phyloP scores from a whole-genome alignment of 2,797 vertebrate genomes.

The Amniataba percoides region DNA sequence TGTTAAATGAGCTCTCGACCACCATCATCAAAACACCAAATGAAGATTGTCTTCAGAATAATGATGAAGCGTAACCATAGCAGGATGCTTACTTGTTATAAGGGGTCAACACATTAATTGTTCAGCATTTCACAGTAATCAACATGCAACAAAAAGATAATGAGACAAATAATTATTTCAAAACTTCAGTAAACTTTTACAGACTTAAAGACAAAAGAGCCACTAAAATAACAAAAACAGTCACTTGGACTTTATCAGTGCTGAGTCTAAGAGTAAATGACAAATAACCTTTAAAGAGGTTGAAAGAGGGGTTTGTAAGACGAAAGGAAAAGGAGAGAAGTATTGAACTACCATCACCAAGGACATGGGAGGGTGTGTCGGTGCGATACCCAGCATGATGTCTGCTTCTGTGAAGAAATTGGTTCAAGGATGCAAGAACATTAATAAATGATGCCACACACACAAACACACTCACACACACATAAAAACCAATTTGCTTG shows the following conservation, averaged over 20 bases:
- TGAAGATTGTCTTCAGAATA: too few species aligned
- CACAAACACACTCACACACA: conserved; percentile 24
- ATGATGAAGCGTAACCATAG: too few species aligned
- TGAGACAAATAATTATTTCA: not conserved
- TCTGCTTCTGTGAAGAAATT: conserved; percentile 60
- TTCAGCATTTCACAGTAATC: not conserved
- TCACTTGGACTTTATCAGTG: not conserved
- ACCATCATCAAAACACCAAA: too few species aligned
- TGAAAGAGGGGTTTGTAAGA: conserved; percentile 22
- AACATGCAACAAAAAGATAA: not conserved
- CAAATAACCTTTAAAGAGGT: conserved; percentile 28
- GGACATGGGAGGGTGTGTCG: conserved; percentile 56
- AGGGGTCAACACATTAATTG: too few species aligned
- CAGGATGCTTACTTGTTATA: too few species aligned
- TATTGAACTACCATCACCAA: conserved; percentile 60
- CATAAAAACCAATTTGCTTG: conserved; percentile 31
- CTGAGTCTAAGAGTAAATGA: conserved; percentile 14
- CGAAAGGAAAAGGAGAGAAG: conserved; percentile 7
- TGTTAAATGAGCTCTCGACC: too few species aligned
- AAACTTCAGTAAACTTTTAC: not conserved
- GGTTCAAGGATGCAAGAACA: conserved; percentile 67
- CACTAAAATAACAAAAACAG: conserved; percentile 2
- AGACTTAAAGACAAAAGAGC: not conserved
- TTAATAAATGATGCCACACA: conserved; percentile 69
- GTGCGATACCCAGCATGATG: conserved; percentile 55